Base-by-base conservation (phyloP, 2,113 vertebrate genomes). In the Epinephelus fuscoguttatus region DNA sequence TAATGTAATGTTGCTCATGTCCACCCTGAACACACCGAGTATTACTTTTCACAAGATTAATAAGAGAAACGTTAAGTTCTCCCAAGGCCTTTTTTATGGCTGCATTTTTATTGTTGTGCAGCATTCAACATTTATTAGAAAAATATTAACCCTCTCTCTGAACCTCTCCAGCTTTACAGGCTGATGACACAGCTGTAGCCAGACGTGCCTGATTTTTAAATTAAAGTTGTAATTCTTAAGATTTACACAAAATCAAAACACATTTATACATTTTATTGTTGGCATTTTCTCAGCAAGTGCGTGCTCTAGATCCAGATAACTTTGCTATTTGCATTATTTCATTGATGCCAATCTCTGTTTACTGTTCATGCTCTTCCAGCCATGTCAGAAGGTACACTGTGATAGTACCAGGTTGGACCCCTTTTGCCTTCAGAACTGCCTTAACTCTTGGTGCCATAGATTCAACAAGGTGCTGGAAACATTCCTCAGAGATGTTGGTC, bases 1-100 rank as follows among this genome's bases (percentile, higher is more conserved):
- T 88, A 84, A 87, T 89, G 79, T 78, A 70, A 91, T 77, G 80
- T 79, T 89, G 59, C 85, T 84, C 75, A 42, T 55, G 81, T 88
- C 77, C 59, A 75, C 64, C 55, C 68, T 40, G 57, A 67, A 64
- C 80, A 78, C 55, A 56, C 42, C 6, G 1, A 40, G 53, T 37
- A 67, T 72, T 45, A 71, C 66, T 45, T 78, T 81, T 84, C 55
- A 75, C 25, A 27, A 80, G 73, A 69, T 77, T 70, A 78, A 86
- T 84, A 50, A 70, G 55, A 79, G 53, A 30, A 49, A 82, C 63
- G 56, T 21, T 21, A 40, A 37, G 21, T 37, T 81, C 67, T 84
- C 79, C 25, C 10, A 57, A 49, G 69, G 10, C 4, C 18, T 40
- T 71, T 77, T 75, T 84, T 77, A 77, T 70, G 14, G 42, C 42